A percentile compares a stretch with the other conserved stretches of the same genome.
Evolutionary conservation across 2,113 vertebrate genomes (phyloP).

Genomic region (Boulengeromyrus knoepffleri): DNA sequence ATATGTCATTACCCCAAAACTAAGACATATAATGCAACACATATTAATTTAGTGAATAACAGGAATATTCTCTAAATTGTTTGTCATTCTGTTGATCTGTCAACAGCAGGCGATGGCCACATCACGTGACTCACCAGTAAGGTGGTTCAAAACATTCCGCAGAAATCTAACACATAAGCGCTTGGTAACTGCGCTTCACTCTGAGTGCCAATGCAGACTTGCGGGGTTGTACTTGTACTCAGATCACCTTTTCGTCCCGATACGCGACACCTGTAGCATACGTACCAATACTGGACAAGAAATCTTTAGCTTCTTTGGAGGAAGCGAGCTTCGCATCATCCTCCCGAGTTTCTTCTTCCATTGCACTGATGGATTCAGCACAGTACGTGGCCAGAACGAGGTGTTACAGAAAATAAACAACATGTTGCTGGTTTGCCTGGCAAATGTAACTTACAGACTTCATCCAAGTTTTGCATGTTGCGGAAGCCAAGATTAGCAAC

Average conservation of each 20-base stretch:
- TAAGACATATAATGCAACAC: not conserved
- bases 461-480: not conserved
- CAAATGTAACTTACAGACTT: not conserved
- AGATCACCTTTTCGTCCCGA: not conserved
- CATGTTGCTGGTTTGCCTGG: not conserved
- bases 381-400: not conserved
- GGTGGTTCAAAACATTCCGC: not conserved
- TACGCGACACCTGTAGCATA: not conserved
- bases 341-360: not conserved
- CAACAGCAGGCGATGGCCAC: constrained; percentile 23
- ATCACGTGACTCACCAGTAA: not conserved
- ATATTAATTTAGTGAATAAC: not conserved
- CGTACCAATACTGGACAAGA: constrained; percentile 58
- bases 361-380: not conserved
- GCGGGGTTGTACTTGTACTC: not conserved
- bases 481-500: not conserved
- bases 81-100: not conserved
- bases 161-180: not conserved
- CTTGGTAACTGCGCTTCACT: not conserved
- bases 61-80: not conserved
- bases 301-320: constrained; percentile 49
- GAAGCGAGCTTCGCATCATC: constrained; percentile 28
- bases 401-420: not conserved
- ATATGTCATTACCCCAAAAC: not conserved
- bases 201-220: not conserved